phyloP scores from a whole-genome alignment of 2,797 vertebrate species.

The Galaxias olidus region DNA sequence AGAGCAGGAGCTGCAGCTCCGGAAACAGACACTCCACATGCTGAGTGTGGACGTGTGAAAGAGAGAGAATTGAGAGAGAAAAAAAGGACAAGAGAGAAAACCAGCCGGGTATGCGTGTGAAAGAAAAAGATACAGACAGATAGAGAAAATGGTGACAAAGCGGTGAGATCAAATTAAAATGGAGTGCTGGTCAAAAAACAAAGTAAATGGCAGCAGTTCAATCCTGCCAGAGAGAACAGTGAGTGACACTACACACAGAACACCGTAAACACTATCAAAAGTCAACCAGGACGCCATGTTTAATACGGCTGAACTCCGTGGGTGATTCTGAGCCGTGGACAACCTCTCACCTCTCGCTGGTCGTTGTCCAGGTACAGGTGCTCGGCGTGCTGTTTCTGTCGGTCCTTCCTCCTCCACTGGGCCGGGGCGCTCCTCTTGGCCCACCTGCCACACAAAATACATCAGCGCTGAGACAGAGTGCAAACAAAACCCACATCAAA shows the following conservation, averaged over 20 bases:
- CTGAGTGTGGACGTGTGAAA: slow-evolving; percentile 69
- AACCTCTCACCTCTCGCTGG: slow-evolving; percentile 90
- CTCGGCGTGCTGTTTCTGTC: slow-evolving; percentile 96
- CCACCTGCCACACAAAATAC: slow-evolving; percentile 77
- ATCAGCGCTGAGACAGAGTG: not conserved
- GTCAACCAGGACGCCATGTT: too few species aligned
- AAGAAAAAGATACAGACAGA: slow-evolving; percentile 4
- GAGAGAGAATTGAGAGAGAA: slow-evolving; percentile 35
- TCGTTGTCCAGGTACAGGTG: slow-evolving; percentile 97
- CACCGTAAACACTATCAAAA: not conserved
- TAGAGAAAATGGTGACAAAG: not conserved
- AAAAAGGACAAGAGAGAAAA: slow-evolving; percentile 38
- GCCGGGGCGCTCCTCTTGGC: slow-evolving; percentile 97
- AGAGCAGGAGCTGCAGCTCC: slow-evolving; percentile 86
- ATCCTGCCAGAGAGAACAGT: not conserved
- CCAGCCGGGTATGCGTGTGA: slow-evolving; percentile 42
- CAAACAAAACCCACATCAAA: not conserved
- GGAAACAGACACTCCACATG: slow-evolving; percentile 84
- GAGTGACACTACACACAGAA: not conserved
- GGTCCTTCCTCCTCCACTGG: slow-evolving; percentile 93
- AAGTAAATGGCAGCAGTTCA: not conserved
- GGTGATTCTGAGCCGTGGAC: not conserved
- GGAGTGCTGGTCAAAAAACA: not conserved
- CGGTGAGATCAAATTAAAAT: not conserved
- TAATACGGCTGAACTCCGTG: not conserved